These are phyloP conservation scores for Sarcophilus harrisii DNA, from an alignment of 2,797 vertebrate genomes.

Conservation along the genomic window DNA sequence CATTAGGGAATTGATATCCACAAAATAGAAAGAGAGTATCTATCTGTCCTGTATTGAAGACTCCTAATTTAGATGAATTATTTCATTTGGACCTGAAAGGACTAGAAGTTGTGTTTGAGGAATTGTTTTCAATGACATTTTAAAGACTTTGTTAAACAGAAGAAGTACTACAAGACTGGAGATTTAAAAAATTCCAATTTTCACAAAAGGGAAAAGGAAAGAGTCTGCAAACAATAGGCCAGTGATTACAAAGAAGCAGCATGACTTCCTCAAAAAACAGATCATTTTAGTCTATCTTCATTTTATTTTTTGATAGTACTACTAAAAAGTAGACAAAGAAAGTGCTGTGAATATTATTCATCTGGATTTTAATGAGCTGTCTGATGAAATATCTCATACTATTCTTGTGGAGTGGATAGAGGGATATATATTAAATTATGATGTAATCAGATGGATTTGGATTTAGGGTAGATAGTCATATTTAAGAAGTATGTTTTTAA, in stretches of 20 bases:
- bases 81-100: background rate
- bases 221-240: background rate
- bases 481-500: background rate
- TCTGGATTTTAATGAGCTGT: background rate
- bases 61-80: background rate
- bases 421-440: background rate
- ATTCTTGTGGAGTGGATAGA: background rate
- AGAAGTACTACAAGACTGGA: background rate
- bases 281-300: background rate
- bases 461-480: background rate
- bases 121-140: background rate
- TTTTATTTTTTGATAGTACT: background rate
- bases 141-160: background rate
- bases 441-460: background rate
- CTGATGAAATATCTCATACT: background rate
- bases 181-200: background rate
- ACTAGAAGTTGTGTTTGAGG: background rate
- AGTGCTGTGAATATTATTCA: background rate
- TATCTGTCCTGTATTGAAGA: background rate
- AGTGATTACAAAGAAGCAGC: background rate
- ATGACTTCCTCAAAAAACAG: background rate
- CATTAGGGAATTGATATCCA: background rate
- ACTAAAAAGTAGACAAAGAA: background rate
- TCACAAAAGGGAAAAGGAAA: background rate
- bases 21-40: background rate